A percentile compares a stretch with the other conserved stretches of the same genome.
phyloP scores from a whole-genome alignment of 1,140 invertebrate genomes.

The Leptoteleia sp. region DNA sequence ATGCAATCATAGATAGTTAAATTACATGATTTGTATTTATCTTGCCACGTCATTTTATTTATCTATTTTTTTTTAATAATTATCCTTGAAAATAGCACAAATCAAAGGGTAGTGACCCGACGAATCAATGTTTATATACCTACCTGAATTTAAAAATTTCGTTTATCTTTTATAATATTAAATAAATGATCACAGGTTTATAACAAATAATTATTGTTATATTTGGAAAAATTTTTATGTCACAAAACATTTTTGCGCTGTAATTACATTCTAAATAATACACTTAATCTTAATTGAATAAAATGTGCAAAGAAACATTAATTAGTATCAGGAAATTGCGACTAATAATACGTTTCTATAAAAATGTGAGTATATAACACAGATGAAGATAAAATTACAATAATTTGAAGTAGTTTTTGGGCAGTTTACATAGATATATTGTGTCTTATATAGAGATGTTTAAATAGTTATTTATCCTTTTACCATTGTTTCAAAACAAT shows the following conservation, averaged over 20 bases:
- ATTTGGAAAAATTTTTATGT: conserved; percentile 5
- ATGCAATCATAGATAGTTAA: too few relatives aligned
- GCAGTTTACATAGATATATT: conserved; percentile 47
- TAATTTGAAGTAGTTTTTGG: conserved; percentile 28
- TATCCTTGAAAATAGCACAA: too few relatives aligned
- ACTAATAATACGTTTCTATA: conserved; percentile 33
- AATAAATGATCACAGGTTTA: background rate
- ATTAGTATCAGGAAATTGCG: conserved; percentile 23
- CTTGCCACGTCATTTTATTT: too few relatives aligned
- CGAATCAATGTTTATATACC: too few relatives aligned
- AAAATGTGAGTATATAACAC: conserved; percentile 32
- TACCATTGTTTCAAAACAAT: conserved; percentile 2
- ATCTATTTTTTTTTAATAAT: too few relatives aligned
- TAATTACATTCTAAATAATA: conserved; percentile 19
- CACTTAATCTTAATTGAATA: conserved; percentile 9
- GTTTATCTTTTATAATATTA: background rate
- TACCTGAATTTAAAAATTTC: too few relatives aligned
- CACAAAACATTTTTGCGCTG: conserved; percentile 4
- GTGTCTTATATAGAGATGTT: conserved; percentile 23
- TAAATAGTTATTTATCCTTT: conserved; percentile 14
- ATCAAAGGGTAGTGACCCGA: too few relatives aligned
- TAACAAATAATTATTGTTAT: conserved; percentile 14
- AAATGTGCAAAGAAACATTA: conserved; percentile 6
- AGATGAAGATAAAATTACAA: conserved; percentile 43
- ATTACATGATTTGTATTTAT: too few relatives aligned